Evolutionary conservation across 2,888 invertebrate genomes (phyloP).

Genomic region (Mechanitis messenoides): DNA sequence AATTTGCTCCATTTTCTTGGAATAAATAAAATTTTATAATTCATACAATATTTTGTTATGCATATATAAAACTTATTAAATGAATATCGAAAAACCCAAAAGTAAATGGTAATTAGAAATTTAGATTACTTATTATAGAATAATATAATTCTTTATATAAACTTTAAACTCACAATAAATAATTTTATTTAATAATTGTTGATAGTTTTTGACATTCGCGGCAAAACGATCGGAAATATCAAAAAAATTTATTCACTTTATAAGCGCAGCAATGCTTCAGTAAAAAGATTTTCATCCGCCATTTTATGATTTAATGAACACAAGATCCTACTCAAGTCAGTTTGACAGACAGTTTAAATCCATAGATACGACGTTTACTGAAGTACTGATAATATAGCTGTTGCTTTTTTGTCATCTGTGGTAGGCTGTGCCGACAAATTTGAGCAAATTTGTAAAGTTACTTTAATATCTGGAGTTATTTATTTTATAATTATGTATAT

Average conservation of each 20-base stretch:
- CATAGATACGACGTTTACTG: too few species aligned
- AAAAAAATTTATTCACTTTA: constrained; percentile 19
- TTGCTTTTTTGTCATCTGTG: too few species aligned
- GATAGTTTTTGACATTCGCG: constrained; percentile 49
- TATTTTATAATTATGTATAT: too few species aligned
- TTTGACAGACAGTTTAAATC: too few species aligned
- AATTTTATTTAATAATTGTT: constrained; percentile 7
- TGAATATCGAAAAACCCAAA: too few species aligned
- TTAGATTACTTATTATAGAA: neutral
- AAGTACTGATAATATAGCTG: too few species aligned
- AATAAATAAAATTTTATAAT: constrained; percentile 1
- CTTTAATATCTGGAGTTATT: too few species aligned
- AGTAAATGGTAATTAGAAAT: too few species aligned
- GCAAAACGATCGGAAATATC: constrained; percentile 48
- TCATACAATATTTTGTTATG: neutral
- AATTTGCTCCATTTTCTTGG: constrained; percentile 49
- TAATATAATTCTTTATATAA: neutral
- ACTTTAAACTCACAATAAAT: neutral
- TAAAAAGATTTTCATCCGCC: constrained; percentile 23
- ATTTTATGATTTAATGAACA: constrained; percentile 20
- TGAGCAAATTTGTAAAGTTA: too few species aligned
- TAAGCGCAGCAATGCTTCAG: constrained; percentile 58
- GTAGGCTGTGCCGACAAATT: too few species aligned
- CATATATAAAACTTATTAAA: too few species aligned
- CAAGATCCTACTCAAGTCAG: neutral